Evolutionary conservation across 2,888 invertebrate species (phyloP).

Genomic region (Macaria liturata): DNA sequence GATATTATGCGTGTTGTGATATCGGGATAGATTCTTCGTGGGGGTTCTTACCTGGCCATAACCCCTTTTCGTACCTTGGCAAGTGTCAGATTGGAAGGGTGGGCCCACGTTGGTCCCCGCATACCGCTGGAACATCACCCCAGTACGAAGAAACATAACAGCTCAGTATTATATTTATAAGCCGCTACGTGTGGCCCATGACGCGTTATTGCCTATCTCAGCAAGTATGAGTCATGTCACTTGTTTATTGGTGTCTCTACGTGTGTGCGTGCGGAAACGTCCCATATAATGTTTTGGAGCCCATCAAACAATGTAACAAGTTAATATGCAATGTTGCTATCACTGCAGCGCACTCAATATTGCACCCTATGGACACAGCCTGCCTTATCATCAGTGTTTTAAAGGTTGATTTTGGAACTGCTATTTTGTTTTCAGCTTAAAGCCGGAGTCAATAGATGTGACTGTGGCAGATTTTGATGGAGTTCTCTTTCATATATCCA

Average conservation of each 20-base stretch:
- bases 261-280: conserved; percentile 69
- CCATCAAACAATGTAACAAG: conserved; percentile 63
- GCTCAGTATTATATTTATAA: conserved; percentile 43
- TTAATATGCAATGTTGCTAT: conserved; percentile 48
- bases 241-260: conserved; percentile 63
- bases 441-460: conserved; percentile 97
- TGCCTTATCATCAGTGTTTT: conserved; percentile 6
- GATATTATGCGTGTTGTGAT: conserved; percentile 37
- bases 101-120: conserved; percentile 78
- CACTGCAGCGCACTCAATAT: conserved; percentile 24
- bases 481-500: conserved; percentile 98
- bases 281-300: conserved; percentile 69
- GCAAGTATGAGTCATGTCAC: conserved; percentile 71
- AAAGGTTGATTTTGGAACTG: conserved; percentile 23
- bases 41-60: conserved; percentile 57
- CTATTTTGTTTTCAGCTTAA: conserved; percentile 87
- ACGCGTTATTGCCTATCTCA: conserved; percentile 72
- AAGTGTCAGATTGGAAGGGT: conserved; percentile 78
- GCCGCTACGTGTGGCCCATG: conserved; percentile 53
- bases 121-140: conserved; percentile 36
- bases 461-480: conserved; percentile 99
- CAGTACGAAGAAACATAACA: conserved; percentile 34
- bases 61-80: conserved; percentile 72
- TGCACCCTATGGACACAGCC: conserved; percentile 2
- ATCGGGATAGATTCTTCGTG: conserved; percentile 41